A percentile compares a stretch with the other conserved stretches of the same genome.
phyloP scores from a whole-genome alignment of 2,797 vertebrate genomes.

The Lacerta viridis region DNA sequence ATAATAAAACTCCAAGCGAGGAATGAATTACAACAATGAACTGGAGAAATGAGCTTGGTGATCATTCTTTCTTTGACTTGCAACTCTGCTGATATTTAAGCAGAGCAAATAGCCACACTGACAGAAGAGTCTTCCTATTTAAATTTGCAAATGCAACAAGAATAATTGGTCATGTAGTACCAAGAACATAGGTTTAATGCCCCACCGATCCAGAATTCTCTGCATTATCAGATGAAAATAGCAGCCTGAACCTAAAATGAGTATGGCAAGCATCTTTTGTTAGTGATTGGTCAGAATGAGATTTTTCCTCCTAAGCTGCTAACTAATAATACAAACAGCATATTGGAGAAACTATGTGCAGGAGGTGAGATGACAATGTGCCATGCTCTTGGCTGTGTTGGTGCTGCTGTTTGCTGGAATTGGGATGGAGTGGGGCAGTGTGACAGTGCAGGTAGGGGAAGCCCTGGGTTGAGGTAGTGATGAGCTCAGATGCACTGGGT shows the following conservation, averaged over 20 bases:
- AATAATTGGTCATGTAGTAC: background rate
- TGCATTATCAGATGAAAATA: background rate
- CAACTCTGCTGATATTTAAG: background rate
- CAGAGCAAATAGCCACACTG: background rate
- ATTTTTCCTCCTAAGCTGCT: background rate
- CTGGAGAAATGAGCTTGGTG: background rate
- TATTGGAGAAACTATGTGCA: background rate
- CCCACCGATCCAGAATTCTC: background rate
- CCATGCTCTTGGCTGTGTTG: no score
- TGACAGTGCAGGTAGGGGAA: no score
- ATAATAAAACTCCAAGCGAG: slow-evolving; percentile 1
- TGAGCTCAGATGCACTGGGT: no score
- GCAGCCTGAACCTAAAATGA: background rate
- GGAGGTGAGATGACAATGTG: no score
- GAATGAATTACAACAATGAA: slow-evolving; percentile 22
- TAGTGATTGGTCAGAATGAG: background rate
- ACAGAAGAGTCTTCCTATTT: slow-evolving; percentile 8
- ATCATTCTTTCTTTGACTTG: fast-evolving
- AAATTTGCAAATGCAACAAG: background rate
- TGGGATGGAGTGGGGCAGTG: no score
- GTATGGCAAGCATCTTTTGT: background rate
- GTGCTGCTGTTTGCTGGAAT: no score
- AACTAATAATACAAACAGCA: background rate
- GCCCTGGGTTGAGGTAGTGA: no score
- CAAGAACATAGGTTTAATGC: background rate